Evolutionary conservation across 2,797 vertebrate genomes (phyloP).

Genomic region (Setipinna tenuifilis): DNA sequence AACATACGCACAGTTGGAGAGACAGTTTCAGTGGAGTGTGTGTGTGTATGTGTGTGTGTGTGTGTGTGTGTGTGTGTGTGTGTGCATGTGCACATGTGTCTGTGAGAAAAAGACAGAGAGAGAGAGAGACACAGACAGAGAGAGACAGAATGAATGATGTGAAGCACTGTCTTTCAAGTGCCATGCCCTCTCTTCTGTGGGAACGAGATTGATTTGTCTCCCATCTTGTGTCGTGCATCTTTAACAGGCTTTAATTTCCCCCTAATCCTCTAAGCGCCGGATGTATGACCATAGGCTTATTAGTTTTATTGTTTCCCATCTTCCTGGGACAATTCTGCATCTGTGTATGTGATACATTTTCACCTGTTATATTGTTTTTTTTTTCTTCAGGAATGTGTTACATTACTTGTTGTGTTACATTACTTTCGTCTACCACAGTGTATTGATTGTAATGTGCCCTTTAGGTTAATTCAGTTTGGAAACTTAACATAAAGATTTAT

Average conservation of each 20-base stretch:
- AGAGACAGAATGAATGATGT: not conserved
- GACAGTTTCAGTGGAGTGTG: not conserved
- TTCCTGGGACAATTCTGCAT: not conserved
- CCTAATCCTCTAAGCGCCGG: not conserved
- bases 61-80: too few relatives aligned
- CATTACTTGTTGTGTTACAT: not conserved
- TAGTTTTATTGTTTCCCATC: not conserved
- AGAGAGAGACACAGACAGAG: not conserved
- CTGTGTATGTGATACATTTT: not conserved
- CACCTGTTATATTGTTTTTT: not conserved
- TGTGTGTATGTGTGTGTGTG: too few relatives aligned
- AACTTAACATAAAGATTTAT: not conserved
- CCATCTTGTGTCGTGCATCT: not conserved
- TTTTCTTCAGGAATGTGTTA: not conserved
- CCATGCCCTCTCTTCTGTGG: not conserved
- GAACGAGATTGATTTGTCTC: not conserved
- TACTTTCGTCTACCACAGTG: not conserved
- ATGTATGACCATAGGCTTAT: not conserved
- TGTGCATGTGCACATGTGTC: too few relatives aligned
- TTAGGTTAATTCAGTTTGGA: not conserved
- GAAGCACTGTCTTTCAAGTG: not conserved
- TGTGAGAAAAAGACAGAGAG: not conserved
- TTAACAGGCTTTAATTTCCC: not conserved
- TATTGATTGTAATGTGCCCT: not conserved
- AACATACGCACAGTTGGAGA: constrained; percentile 17